A percentile compares a stretch with the other conserved stretches of the same genome.
Conservation (phyloP, 2,888 invertebrate species). For the Ditylenchus weischeri region DNA sequence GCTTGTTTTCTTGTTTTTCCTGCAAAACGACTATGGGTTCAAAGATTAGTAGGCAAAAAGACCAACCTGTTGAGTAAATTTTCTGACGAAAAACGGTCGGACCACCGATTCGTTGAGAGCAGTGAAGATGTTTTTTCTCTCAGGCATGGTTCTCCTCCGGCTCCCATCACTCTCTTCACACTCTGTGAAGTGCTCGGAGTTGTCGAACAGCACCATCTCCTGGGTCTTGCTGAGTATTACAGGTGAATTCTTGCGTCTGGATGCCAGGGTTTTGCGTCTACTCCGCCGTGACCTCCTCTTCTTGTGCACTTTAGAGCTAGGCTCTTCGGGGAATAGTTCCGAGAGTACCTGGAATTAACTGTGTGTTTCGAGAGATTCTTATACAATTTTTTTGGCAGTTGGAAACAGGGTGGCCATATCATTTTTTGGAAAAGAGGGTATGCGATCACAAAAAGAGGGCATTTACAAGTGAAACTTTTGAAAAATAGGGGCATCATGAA, state of each 20-base stretch:
- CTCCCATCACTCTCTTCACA: slow-evolving; percentile 29
- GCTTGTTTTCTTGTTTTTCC: slow-evolving; percentile 35
- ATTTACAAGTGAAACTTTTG: too few species aligned
- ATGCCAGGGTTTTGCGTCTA: slow-evolving; percentile 19
- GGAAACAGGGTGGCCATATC: too few species aligned
- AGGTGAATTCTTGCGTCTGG: slow-evolving; percentile 32
- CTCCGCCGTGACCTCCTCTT: slow-evolving; percentile 24
- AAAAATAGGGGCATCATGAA: too few species aligned
- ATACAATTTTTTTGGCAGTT: neutral
- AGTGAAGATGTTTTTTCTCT: slow-evolving; percentile 35
- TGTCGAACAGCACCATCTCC: slow-evolving; percentile 72
- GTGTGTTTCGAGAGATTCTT: neutral
- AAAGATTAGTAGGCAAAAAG: too few species aligned
- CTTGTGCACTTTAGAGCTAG: slow-evolving; percentile 14
- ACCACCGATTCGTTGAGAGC: slow-evolving; percentile 38
- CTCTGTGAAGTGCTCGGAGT: slow-evolving; percentile 40
- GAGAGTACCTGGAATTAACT: slow-evolving; percentile 21
- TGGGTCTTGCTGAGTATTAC: slow-evolving; percentile 82
- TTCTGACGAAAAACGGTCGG: slow-evolving; percentile 47
- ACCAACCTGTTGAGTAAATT: slow-evolving; percentile 44
- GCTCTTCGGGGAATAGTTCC: slow-evolving; percentile 35
- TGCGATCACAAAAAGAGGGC: too few species aligned
- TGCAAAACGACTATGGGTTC: slow-evolving; percentile 2
- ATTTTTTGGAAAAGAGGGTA: too few species aligned
- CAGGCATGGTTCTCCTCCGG: slow-evolving; percentile 21